Base-by-base conservation (phyloP, 1,140 invertebrate species). In the Drosophila aff. region DNA sequence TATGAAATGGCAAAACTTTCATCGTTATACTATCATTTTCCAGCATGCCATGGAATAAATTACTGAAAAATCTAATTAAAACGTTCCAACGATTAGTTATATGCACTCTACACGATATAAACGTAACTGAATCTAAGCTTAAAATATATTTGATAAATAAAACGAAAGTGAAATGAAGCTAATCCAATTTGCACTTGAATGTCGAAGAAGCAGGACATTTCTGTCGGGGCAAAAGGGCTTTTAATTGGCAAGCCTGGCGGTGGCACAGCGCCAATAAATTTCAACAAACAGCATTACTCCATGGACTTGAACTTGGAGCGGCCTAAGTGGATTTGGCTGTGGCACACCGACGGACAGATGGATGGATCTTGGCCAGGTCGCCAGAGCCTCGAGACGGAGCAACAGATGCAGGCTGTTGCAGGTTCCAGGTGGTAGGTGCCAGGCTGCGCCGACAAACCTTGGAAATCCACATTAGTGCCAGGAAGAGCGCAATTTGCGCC, bases 401-500 rank as follows among this genome's bases (percentile, higher is more conserved):
- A 71, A 69, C 66, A 69, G 66, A 23, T 68, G 46, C 33, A 53
- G 52, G 31, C n/a, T 36, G n/a, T n/a, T n/a, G 50, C 50, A 53
- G 50, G 31, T 13, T 23, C 33, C 33, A 38, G 52, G 31, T 36
- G 18, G 50, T 10, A 52, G 49, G 49, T 33, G n/a, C n/a, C 33
- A 49, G 58, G 13, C 26, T 47, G 43, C 23, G 36, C 31, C 66
- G 44, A 67, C 66, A 41, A 68, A 41, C 55, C 33, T 60, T 76
- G 40, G 59, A 65, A 86, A 87, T 83, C 68, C 66, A 68, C 72
- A n/a, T 87, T 87, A 87, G 49, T 66, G 69, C 55, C 77, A 84
- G 83, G 83, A 87, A 76, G 72, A 63, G 50, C 38, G 58, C 84
- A 87, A 87, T 87, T 87, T 87, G 65, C 64, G 71, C 68, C 79